Conservation (phyloP, 2,113 vertebrate species). For the Sclerurus mexicanus region DNA sequence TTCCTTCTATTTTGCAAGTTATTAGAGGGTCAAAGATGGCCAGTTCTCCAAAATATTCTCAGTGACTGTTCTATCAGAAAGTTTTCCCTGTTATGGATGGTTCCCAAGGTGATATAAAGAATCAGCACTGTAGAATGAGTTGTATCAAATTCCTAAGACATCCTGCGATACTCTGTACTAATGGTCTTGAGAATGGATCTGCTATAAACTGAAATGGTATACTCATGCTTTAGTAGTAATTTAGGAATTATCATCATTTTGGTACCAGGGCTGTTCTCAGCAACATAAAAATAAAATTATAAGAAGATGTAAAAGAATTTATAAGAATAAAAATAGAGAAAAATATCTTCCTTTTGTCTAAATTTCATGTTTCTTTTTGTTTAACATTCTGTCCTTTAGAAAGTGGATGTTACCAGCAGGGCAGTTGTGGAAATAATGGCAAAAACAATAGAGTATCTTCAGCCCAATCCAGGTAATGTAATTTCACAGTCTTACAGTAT, state of each 20-base stretch:
- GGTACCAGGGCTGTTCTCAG: not conserved
- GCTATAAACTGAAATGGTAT: not conserved
- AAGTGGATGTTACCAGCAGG: slow-evolving; percentile 91
- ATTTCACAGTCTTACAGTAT: not conserved
- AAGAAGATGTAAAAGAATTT: not conserved
- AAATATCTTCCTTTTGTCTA: not conserved
- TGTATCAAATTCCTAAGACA: not conserved
- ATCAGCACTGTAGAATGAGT: not conserved
- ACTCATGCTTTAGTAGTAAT: not conserved
- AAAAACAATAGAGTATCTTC: slow-evolving; percentile 97
- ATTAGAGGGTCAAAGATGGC: not conserved
- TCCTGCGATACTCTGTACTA: not conserved
- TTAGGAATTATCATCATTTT: not conserved
- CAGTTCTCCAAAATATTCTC: not conserved
- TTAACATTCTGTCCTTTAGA: slow-evolving; percentile 71
- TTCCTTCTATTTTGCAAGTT: not conserved
- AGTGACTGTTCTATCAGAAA: not conserved
- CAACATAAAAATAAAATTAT: not conserved
- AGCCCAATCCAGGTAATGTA: slow-evolving; percentile 94
- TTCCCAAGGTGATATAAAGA: not conserved
- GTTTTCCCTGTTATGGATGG: not conserved
- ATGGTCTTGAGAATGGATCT: not conserved
- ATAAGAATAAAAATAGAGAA: not conserved
- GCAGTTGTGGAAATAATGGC: slow-evolving; percentile 97
- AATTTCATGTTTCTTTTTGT: not conserved